phyloP scores from a whole-genome alignment of 2,797 vertebrate genomes.

The Ptychobarbus kaznakovi region DNA sequence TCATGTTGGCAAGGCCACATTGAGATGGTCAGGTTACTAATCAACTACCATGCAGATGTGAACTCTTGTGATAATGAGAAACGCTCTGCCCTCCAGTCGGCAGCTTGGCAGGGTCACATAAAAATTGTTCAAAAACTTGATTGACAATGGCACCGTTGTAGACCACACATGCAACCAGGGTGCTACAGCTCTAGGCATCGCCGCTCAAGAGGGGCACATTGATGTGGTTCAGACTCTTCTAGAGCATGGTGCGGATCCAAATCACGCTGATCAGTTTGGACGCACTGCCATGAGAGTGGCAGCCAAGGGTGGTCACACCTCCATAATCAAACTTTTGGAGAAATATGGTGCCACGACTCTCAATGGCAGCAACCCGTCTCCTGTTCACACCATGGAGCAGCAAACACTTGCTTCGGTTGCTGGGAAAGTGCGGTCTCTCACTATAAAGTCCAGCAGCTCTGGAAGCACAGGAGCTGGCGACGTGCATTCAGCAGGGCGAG shows the following conservation, averaged over 20 bases:
- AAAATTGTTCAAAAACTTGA: conserved; percentile 92
- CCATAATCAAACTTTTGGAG: conserved; percentile 94
- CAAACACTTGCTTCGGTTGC: conserved; percentile 84
- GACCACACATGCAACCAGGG: conserved; percentile 98
- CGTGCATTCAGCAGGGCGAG: conserved; percentile 84
- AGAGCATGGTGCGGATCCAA: conserved; percentile 94
- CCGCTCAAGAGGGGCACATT: conserved; percentile 96
- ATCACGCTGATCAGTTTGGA: conserved; percentile 96
- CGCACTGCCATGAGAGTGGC: conserved; percentile 97
- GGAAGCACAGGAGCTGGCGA: conserved; percentile 93
- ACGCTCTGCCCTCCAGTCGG: conserved; percentile 94
- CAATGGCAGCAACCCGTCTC: conserved; percentile 92
- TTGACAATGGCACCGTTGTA: conserved; percentile 88
- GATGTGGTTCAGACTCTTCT: conserved; percentile 93
- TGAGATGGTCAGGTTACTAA: conserved; percentile 93
- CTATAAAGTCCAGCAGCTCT: conserved; percentile 95
- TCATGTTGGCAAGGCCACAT: conserved; percentile 98
- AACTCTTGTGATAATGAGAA: conserved; percentile 96
- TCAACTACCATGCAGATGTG: conserved; percentile 89
- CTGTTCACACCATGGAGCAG: conserved; percentile 95
- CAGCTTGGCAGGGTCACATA: conserved; percentile 96
- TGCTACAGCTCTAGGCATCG: conserved; percentile 96
- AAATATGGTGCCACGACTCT: conserved; percentile 91
- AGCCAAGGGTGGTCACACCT: conserved; percentile 94
- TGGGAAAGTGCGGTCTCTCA: conserved; percentile 91